A percentile compares a stretch with the other conserved stretches of the same genome.
phyloP scores from a whole-genome alignment of 2,888 invertebrate species.

The Ornithoptera alexandrae region DNA sequence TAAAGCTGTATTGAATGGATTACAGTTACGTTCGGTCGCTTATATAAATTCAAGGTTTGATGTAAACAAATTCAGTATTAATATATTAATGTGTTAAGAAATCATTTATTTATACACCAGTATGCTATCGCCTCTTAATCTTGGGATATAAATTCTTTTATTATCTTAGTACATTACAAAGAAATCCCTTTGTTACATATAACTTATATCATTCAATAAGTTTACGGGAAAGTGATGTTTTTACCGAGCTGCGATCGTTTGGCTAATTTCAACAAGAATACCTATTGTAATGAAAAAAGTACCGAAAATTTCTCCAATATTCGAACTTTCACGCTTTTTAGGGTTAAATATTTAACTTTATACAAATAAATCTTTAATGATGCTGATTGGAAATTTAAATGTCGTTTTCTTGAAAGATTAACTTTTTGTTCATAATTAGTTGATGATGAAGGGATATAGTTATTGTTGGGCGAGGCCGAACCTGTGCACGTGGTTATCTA shows the following conservation, averaged over 20 bases:
- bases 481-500: conserved; percentile 71
- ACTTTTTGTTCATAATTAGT: conserved; percentile 50
- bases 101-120: background rate
- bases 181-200: no score
- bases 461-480: conserved; percentile 61
- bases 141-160: no score
- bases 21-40: background rate
- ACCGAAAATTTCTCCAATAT: conserved; percentile 48
- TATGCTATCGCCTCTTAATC: no score
- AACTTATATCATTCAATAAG: no score
- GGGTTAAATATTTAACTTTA: conserved; percentile 62
- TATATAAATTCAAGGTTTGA: background rate
- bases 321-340: conserved; percentile 60
- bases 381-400: conserved; percentile 51
- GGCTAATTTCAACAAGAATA: no score
- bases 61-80: background rate
- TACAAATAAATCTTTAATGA: conserved; percentile 49
- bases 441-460: conserved; percentile 42
- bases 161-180: no score
- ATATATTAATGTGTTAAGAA: background rate
- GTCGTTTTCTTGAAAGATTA: conserved; percentile 51
- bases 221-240: no score
- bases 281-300: conserved; percentile 37
- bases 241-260: no score
- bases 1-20: background rate